A percentile compares a stretch with the other conserved stretches of the same genome.
Conservation (phyloP, 2,888 invertebrate species). For the Melolontha melolontha region DNA sequence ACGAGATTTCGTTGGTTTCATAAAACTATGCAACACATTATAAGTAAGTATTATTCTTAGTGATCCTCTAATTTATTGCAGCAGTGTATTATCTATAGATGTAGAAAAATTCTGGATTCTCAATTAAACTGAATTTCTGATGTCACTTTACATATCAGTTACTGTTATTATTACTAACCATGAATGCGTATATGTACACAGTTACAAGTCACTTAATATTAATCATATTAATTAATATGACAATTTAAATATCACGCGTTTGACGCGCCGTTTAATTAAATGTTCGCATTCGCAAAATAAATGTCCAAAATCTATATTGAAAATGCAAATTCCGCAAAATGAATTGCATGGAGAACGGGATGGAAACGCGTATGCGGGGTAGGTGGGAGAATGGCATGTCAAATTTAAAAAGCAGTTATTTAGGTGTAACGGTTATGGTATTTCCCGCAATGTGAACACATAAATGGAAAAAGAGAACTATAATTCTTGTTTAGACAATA, state of each 20-base stretch:
- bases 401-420: constrained; percentile 33
- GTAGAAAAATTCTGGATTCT: too few species aligned
- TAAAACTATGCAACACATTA: too few species aligned
- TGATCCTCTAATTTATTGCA: too few species aligned
- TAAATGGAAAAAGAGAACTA: constrained; percentile 6
- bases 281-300: constrained; percentile 28
- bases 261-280: constrained; percentile 39
- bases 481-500: constrained; percentile 19
- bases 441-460: constrained; percentile 28
- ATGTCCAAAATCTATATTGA: constrained; percentile 43
- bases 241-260: constrained; percentile 39
- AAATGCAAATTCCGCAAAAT: constrained; percentile 42
- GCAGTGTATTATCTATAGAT: too few species aligned
- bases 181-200: constrained; percentile 2
- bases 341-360: constrained; percentile 27
- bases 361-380: constrained; percentile 5
- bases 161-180: constrained; percentile 3
- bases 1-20: too few species aligned
- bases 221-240: constrained; percentile 41
- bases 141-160: constrained; percentile 16
- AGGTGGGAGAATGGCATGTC: constrained; percentile 22
- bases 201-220: constrained; percentile 33
- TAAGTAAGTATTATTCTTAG: too few species aligned
- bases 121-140: neutral
- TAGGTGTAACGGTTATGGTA: constrained; percentile 31